These are phyloP conservation scores for Dendropsophus ebraccatus DNA, from an alignment of 2,113 vertebrate genomes.

Conservation along the genomic window DNA sequence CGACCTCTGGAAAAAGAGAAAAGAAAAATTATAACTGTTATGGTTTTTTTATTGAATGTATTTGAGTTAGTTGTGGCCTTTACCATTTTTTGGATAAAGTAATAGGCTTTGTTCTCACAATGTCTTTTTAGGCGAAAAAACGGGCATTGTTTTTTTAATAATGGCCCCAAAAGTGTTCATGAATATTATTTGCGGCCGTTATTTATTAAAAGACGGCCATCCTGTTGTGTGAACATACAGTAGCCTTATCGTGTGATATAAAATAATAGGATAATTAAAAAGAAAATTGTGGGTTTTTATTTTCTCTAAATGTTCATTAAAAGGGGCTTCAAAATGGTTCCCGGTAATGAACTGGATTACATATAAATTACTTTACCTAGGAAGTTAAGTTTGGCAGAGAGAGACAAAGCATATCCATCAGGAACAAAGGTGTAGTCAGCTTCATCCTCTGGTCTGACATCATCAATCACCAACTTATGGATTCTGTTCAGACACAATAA, in stretches of 20 bases:
- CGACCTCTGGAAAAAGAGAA: constrained; percentile 81
- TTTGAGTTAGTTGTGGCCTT: not conserved
- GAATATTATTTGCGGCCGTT: too few relatives aligned
- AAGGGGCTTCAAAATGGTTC: not conserved
- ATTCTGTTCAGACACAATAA: constrained; percentile 66
- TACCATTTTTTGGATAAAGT: not conserved
- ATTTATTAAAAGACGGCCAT: too few relatives aligned
- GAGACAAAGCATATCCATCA: constrained; percentile 82
- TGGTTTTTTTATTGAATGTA: not conserved
- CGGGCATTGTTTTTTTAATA: too few relatives aligned
- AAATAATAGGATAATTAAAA: too few relatives aligned
- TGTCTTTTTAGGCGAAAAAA: too few relatives aligned
- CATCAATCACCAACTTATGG: constrained; percentile 86
- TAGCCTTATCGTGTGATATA: too few relatives aligned
- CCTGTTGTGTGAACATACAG: too few relatives aligned
- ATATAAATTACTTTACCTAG: constrained; percentile 78
- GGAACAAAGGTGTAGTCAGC: constrained; percentile 90
- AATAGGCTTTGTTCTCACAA: too few relatives aligned
- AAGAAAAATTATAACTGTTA: not conserved
- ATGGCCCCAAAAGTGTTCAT: too few relatives aligned
- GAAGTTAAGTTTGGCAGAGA: constrained; percentile 92
- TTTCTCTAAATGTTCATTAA: not conserved
- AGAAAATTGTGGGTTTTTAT: too few relatives aligned
- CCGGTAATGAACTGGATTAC: not conserved
- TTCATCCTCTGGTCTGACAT: constrained; percentile 81